Percentiles rank a stretch among this genome's conserved stretches.
Evolutionary conservation across 2,113 vertebrate genomes (phyloP).

Genomic region (Tyto alba): DNA sequence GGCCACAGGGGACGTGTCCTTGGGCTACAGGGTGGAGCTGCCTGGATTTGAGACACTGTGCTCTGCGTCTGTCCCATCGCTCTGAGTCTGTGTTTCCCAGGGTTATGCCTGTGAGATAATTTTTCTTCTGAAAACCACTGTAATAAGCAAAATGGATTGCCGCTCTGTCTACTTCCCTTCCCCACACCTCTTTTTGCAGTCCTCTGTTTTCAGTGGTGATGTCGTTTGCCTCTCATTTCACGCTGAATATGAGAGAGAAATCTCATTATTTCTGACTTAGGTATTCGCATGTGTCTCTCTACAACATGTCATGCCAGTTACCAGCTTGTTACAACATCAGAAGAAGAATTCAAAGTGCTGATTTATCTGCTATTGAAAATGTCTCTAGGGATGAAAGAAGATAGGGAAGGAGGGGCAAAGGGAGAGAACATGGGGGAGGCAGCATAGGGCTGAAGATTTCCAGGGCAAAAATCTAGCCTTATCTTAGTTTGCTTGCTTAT

Average conservation of each 20-base stretch:
- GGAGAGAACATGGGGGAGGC: not conserved
- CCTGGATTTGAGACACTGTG: not conserved
- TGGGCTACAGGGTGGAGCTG: not conserved
- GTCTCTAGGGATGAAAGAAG: constrained; percentile 15
- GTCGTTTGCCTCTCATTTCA: constrained; percentile 50
- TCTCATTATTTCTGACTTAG: constrained; percentile 72
- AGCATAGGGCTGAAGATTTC: not conserved
- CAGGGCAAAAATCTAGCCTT: not conserved
- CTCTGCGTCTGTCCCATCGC: not conserved
- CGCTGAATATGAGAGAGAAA: constrained; percentile 51
- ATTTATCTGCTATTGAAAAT: constrained; percentile 60
- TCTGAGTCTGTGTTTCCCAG: not conserved
- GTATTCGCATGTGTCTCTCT: constrained; percentile 45
- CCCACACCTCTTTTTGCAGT: not conserved
- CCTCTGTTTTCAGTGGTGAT: not conserved
- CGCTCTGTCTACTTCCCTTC: not conserved
- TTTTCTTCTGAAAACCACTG: constrained; percentile 1
- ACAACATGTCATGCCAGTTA: constrained; percentile 45
- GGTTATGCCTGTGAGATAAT: not conserved
- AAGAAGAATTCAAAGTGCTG: constrained; percentile 57
- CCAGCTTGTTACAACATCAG: constrained; percentile 65
- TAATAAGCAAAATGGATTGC: not conserved
- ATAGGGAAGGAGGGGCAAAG: not conserved
- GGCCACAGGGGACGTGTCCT: not conserved
- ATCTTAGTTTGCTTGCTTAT: constrained; percentile 10